Percentiles rank a stretch among this genome's conserved stretches.
These are phyloP conservation scores for Drosophila carrolli DNA, from an alignment of 1,140 invertebrate species.

Conservation along the genomic window DNA sequence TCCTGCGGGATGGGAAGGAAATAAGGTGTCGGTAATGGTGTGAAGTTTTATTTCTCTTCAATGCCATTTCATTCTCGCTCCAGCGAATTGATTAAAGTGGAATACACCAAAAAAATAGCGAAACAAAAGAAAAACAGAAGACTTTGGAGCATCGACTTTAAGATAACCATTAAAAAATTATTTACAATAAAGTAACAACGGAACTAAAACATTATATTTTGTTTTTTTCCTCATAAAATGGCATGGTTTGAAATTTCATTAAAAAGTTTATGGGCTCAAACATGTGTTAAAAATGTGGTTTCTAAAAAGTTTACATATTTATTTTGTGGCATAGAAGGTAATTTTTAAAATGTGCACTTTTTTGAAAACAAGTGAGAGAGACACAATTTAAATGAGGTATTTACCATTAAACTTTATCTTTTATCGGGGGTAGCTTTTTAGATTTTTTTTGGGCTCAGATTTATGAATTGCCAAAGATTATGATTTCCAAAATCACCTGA, in stretches of 20 bases:
- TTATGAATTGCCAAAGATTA: too few species aligned
- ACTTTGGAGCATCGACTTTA: not conserved
- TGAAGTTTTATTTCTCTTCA: conserved; percentile 79
- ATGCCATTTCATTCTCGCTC: conserved; percentile 33
- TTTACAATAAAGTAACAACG: not conserved
- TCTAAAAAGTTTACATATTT: too few species aligned
- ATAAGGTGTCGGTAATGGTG: conserved; percentile 50
- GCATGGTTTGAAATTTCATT: not conserved
- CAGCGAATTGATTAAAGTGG: conserved; percentile 40
- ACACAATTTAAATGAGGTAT: too few species aligned
- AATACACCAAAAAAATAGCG: conserved; percentile 15
- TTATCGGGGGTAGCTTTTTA: too few species aligned
- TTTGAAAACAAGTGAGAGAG: too few species aligned
- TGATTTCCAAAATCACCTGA: too few species aligned
- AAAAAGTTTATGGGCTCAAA: not conserved
- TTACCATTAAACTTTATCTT: too few species aligned
- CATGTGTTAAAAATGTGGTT: not conserved
- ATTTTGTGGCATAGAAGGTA: too few species aligned
- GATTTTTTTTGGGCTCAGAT: too few species aligned
- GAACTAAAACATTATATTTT: not conserved
- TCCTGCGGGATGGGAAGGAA: conserved; percentile 1
- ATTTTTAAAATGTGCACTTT: too few species aligned
- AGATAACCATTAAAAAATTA: not conserved
- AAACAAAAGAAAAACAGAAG: conserved; percentile 5
- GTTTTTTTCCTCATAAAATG: not conserved